Evolutionary conservation across 2,888 invertebrate genomes (phyloP).

Genomic region (Lycia hirtaria): DNA sequence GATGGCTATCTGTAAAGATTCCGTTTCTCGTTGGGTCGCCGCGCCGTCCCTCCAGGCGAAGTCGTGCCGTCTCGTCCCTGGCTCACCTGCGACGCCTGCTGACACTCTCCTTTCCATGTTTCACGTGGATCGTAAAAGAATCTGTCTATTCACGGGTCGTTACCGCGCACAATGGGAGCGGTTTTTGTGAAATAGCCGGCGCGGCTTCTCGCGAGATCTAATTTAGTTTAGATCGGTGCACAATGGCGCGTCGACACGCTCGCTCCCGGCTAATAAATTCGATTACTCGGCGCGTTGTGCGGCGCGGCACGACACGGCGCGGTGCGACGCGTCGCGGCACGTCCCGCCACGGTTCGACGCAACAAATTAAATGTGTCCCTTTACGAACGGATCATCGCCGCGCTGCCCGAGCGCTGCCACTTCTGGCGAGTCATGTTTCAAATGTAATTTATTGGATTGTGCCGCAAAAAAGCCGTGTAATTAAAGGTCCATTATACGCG

Average conservation of each 20-base stretch:
- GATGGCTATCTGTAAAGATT: slow-evolving; percentile 31
- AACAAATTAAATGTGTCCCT: slow-evolving; percentile 54
- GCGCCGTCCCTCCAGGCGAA: neutral
- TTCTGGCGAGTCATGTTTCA: slow-evolving; percentile 54
- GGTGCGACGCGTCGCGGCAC: slow-evolving; percentile 25
- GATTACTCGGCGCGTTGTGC: slow-evolving; percentile 45
- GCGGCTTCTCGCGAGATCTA: slow-evolving; percentile 30
- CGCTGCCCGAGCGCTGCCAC: slow-evolving; percentile 36
- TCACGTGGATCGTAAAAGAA: slow-evolving; percentile 11
- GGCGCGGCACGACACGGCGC: slow-evolving; percentile 26
- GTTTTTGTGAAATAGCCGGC: slow-evolving; percentile 24
- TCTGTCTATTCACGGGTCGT: slow-evolving; percentile 30
- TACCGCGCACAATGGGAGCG: slow-evolving; percentile 37
- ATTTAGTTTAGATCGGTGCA: slow-evolving; percentile 32
- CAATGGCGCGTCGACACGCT: slow-evolving; percentile 47
- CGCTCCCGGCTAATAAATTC: slow-evolving; percentile 56
- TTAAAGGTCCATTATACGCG: slow-evolving; percentile 46
- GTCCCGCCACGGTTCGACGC: slow-evolving; percentile 4
- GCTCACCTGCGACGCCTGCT: neutral
- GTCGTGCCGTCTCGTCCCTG: neutral
- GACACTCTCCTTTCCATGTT: neutral
- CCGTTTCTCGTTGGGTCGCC: slow-evolving; percentile 12
- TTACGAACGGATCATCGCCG: slow-evolving; percentile 48
- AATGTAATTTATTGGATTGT: slow-evolving; percentile 59
- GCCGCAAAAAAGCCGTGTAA: slow-evolving; percentile 54